Evolutionary conservation across 2,113 vertebrate genomes (phyloP).

Genomic region (Cephalopterus ornatus): DNA sequence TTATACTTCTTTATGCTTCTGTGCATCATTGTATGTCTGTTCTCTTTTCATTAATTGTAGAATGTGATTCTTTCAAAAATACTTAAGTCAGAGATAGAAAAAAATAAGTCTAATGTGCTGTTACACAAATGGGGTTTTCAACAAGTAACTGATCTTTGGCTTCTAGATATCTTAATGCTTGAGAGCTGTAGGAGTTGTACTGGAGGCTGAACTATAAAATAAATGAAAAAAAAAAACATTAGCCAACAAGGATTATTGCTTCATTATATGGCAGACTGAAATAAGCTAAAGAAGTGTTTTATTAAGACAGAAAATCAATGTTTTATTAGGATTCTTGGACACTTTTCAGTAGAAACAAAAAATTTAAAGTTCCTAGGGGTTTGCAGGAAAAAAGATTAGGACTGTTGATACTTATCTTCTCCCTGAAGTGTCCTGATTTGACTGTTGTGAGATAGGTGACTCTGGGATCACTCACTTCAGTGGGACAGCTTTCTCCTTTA

Average conservation of each 20-base stretch:
- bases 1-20: background rate
- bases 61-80: background rate
- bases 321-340: background rate
- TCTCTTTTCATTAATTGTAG: background rate
- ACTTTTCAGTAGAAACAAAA: background rate
- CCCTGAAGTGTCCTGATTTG: background rate
- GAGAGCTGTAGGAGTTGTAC: background rate
- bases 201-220: background rate
- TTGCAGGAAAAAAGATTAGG: background rate
- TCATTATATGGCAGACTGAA: background rate
- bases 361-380: fast-evolving
- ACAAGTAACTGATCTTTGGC: background rate
- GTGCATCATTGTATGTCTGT: background rate
- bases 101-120: background rate
- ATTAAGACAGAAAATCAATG: background rate
- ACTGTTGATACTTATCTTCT: background rate
- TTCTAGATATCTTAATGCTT: background rate
- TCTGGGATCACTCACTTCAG: background rate
- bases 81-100: fast-evolving
- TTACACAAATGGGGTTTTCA: background rate
- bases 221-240: background rate
- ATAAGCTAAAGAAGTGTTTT: background rate
- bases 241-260: background rate
- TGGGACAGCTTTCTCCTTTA: background rate
- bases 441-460: background rate